These are phyloP conservation scores for Orussus abietinus DNA, from an alignment of 1,140 invertebrate species.

Conservation along the genomic window DNA sequence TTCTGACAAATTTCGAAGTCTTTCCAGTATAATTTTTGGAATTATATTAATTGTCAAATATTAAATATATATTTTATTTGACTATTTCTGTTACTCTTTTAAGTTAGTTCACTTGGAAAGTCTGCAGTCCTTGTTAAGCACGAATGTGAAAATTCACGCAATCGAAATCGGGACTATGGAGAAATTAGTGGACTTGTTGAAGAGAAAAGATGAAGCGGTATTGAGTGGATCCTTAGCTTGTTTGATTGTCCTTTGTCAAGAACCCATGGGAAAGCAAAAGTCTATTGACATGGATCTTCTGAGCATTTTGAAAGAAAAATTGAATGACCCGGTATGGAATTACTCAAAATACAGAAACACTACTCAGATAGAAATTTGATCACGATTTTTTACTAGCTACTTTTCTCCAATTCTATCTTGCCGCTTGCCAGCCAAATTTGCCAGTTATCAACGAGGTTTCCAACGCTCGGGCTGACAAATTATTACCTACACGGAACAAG, in stretches of 20 bases:
- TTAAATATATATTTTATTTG: not conserved
- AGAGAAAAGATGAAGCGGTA: conserved; percentile 23
- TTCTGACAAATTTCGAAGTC: no score
- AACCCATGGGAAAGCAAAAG: conserved; percentile 21
- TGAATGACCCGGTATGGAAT: conserved; percentile 22
- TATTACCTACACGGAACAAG: no score
- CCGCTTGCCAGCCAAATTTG: not conserved
- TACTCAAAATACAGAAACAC: conserved; percentile 6
- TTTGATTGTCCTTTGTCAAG: conserved; percentile 26
- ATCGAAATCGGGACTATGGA: conserved; percentile 24
- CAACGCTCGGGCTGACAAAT: no score
- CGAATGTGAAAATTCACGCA: conserved; percentile 16
- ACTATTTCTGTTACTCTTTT: no score
- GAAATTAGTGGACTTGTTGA: conserved; percentile 20
- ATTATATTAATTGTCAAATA: not conserved
- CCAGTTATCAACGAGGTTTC: no score
- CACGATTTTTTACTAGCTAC: not conserved
- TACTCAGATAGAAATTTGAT: no score
- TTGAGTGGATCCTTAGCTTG: conserved; percentile 20
- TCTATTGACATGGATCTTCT: conserved; percentile 21
- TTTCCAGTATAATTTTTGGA: no score
- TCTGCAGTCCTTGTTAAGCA: conserved; percentile 21
- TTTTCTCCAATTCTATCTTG: not conserved
- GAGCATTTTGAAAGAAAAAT: conserved; percentile 16
- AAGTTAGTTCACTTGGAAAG: conserved; percentile 24